phyloP scores from a whole-genome alignment of 2,113 vertebrate genomes.

The Columba janthina region DNA sequence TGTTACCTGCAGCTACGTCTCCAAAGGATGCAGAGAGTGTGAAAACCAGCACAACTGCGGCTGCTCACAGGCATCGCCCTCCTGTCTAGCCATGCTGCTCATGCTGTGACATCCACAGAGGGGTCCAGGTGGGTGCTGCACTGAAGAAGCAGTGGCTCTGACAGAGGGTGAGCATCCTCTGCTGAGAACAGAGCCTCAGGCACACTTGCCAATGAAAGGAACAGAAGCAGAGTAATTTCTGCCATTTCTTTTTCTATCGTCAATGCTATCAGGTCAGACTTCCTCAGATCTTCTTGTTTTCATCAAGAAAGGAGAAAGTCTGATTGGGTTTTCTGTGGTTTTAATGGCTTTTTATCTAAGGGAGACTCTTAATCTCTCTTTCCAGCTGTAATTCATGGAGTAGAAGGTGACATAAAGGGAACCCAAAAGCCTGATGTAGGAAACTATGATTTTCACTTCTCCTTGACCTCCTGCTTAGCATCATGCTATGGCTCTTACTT shows the following conservation, averaged over 20 bases:
- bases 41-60: not conserved
- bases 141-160: not conserved
- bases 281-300: not conserved
- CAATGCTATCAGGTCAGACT: not conserved
- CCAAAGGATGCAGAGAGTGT: not conserved
- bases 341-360: not conserved
- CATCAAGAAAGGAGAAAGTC: not conserved
- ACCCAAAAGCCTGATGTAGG: not conserved
- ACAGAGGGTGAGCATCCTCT: not conserved
- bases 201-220: not conserved
- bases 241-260: not conserved
- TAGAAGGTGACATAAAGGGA: not conserved
- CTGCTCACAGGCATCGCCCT: rapidly evolving
- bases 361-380: not conserved
- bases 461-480: not conserved
- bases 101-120: not conserved
- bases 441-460: not conserved
- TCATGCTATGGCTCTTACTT: not conserved
- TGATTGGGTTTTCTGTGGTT: not conserved
- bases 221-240: not conserved
- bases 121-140: rapidly evolving
- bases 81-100: not conserved
- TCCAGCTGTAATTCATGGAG: not conserved
- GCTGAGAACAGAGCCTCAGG: not conserved
- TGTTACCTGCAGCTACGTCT: not conserved